A percentile compares a stretch with the other conserved stretches of the same genome.
These are phyloP conservation scores for Accipiter virgatus DNA, from an alignment of 2,113 vertebrate genomes.

Conservation along the genomic window DNA sequence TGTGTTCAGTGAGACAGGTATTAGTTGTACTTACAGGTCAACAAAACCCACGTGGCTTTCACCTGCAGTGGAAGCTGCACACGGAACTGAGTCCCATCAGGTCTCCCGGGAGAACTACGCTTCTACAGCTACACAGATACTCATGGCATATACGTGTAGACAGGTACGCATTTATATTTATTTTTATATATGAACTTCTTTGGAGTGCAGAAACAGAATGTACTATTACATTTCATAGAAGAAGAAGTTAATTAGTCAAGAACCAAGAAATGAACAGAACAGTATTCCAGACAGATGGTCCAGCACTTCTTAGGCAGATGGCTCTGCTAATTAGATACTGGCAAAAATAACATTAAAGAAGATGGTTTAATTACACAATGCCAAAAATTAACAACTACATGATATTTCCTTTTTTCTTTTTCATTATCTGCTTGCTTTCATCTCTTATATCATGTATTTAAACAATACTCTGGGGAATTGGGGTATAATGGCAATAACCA, in stretches of 20 bases:
- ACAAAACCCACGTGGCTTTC: neutral
- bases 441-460: constrained; percentile 37
- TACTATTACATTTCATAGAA: neutral
- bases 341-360: constrained; percentile 72
- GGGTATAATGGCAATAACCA: neutral
- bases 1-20: neutral
- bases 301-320: constrained; percentile 73
- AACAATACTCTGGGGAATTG: neutral
- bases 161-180: neutral
- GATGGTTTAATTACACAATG: constrained; percentile 72
- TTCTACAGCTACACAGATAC: neutral
- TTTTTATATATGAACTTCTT: neutral
- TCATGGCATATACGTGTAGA: neutral
- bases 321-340: constrained; percentile 77
- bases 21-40: neutral
- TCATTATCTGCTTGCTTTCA: constrained; percentile 59
- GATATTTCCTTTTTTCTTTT: constrained; percentile 27
- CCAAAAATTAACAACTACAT: constrained; percentile 70
- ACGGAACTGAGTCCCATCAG: neutral
- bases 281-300: constrained; percentile 75
- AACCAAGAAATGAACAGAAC: constrained; percentile 67
- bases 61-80: neutral
- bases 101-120: neutral
- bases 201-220: constrained; percentile 46
- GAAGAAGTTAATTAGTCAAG: constrained; percentile 68